Base-by-base conservation (phyloP, 2,797 vertebrate genomes). In the Ispidina picta region DNA sequence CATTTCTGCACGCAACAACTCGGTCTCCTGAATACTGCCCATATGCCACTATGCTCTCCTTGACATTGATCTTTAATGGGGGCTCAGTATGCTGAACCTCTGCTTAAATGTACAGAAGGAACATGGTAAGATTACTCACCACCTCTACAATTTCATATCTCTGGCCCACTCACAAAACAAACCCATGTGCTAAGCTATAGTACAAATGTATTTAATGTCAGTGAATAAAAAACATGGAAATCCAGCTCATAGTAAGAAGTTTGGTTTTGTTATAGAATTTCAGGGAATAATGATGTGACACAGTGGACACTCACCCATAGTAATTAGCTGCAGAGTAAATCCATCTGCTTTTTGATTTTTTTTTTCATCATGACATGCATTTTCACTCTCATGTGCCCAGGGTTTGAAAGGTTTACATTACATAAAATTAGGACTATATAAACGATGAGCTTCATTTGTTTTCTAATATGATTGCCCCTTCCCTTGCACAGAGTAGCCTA, bases 401-500 rank as follows among this genome's bases (percentile, higher is more conserved):
- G 87, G 88, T 93, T 96, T 95, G 96, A 97, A 96, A 96, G 94
- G 97, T 98, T 97, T 98, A 96, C 97, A 97, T 98, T 97, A 97
- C 97, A 97, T 96, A 97, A 97, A 98, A 98, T 98, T 97, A 98
- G 94, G 93, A 94, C 95, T 96, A 93, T 91, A 96, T 97, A 97
- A 97, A 97, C 97, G 77, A 94, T 92, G 95, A 90, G 97, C 95
- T 97, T 97, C 95, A 95, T 97, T 96, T 96, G 95, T 95, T 96
- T 96, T 94, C 94, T 97, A 95, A 97, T 94, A 93, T 86, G 93
- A 95, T 95, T 87, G 94, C 31, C 86, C 95, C 92, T 95, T 96
- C 88, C 75, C 91, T 91, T 64, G 64, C 95, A 96, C 89, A 95
- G 92, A 87, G 92, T 62, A 84, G 94, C 88, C 96, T 97, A 96